phyloP scores from a whole-genome alignment of 64 coral and sea anemone genomes.

The Pocillopora verrucosa region DNA sequence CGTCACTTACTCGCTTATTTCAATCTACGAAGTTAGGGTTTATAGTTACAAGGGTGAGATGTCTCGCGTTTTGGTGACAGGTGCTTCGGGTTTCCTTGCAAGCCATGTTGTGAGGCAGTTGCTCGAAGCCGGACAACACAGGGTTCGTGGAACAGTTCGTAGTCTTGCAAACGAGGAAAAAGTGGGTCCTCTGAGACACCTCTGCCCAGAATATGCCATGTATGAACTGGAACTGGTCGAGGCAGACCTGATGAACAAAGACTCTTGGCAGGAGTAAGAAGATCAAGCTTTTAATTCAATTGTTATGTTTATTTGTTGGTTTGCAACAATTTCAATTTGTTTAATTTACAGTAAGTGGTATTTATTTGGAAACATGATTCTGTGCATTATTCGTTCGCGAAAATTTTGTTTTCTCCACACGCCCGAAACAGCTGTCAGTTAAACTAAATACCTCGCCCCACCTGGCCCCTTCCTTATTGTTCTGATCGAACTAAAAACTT shows the following conservation, averaged over 20 bases:
- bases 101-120: slow-evolving; percentile 81
- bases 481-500: too few relatives aligned
- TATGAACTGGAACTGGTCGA: slow-evolving; percentile 86
- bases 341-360: too few relatives aligned
- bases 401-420: too few relatives aligned
- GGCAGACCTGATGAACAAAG: slow-evolving; percentile 76
- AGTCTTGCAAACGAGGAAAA: slow-evolving; percentile 75
- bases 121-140: slow-evolving; percentile 53
- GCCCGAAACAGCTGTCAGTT: too few relatives aligned
- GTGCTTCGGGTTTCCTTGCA: slow-evolving; percentile 82
- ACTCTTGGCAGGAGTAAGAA: slow-evolving; percentile 77
- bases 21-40: too few relatives aligned
- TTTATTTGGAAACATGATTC: too few relatives aligned
- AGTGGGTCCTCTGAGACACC: slow-evolving; percentile 56
- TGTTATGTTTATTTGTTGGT: not conserved
- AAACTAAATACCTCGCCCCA: too few relatives aligned
- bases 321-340: too few relatives aligned
- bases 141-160: slow-evolving; percentile 88
- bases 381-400: too few relatives aligned
- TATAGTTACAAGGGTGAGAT: not conserved
- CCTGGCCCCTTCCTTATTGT: too few relatives aligned
- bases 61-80: slow-evolving; percentile 83
- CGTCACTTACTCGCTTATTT: too few relatives aligned
- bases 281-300: not conserved
- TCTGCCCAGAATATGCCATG: slow-evolving; percentile 71